Evolutionary conservation across 2,113 vertebrate genomes (phyloP), one percentile per base, ranked within the genome.

Genomic region (Salminus brasiliensis): DNA sequence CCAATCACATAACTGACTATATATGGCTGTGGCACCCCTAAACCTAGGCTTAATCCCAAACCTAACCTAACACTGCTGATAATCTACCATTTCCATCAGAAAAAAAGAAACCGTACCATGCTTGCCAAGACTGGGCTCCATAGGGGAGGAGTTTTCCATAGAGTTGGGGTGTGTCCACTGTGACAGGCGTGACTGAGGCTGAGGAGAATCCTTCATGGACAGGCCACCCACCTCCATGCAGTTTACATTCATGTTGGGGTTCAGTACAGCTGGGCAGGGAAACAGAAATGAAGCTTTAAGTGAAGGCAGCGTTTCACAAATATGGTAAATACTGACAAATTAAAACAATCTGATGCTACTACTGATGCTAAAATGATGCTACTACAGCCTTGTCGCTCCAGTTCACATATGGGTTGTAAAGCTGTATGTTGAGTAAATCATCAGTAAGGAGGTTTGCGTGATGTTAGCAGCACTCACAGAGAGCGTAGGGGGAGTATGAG

Each of bases 131-230:
- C 93, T 96, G 90, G 96, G 91, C 90, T 99, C 97, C 79, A 97
- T 94, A 23, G 96, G 94, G 89, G 96, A 95, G 88, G 96, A 95
- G 92, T 91, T 97, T 73, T 98, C 97, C 83, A 98, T 95, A 57
- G 97, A 94, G 91, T 95, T 97, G 86, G 97, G 95, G 90, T 99
- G 97, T 72, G 97, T 99, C 97, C 97, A 99, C 92, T 99, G 97
- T 72, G 97, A 97, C 89, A 99, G 94, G 88, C 97, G 97, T 27
- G 97, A 99, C 87, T 99, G 97, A 85, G 97, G 97, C 92, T 96
- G 97, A 84, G 95, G 94, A 62, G 95, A 93, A 87, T 98, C 97
- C 93, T 98, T 99, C 92, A 96, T 94, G 80, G 96, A 95, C 91
- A 98, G 88, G 86, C 95, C 89, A 83, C 96, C 93, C 91, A 96